Conservation (phyloP, 2,888 invertebrate genomes). For the Dione juno region DNA sequence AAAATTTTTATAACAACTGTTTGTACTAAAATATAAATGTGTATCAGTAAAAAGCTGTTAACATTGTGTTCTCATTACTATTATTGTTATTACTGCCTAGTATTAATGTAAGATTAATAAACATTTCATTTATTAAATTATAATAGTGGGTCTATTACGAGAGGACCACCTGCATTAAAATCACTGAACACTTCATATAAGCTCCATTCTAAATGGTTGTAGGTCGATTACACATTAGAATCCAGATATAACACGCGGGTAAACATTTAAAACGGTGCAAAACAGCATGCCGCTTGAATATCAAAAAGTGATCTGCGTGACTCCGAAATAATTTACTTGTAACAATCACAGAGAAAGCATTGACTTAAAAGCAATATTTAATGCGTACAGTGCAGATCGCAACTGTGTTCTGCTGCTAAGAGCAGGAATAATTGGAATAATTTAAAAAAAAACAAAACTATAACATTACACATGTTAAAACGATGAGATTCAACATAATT, state of each 20-base stretch:
- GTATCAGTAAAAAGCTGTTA: constrained; percentile 79
- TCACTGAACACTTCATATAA: constrained; percentile 55
- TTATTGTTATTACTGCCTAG: constrained; percentile 67
- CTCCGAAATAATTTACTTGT: constrained; percentile 66
- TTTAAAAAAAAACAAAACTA: constrained; percentile 61
- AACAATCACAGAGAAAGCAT: constrained; percentile 72
- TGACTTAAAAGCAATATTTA: constrained; percentile 63
- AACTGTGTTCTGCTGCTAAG: constrained; percentile 59
- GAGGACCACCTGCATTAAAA: constrained; percentile 46
- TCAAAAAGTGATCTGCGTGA: constrained; percentile 60
- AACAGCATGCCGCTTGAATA: constrained; percentile 53
- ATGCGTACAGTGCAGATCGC: constrained; percentile 55
- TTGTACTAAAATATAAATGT: constrained; percentile 83
- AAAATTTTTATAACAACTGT: constrained; percentile 80
- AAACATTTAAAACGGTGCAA: constrained; percentile 36
- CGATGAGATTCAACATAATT: constrained; percentile 75
- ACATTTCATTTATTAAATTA: constrained; percentile 50
- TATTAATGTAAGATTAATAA: constrained; percentile 71
- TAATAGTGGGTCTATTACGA: constrained; percentile 37
- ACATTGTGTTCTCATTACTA: constrained; percentile 68
- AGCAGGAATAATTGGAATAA: constrained; percentile 57
- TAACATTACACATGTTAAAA: constrained; percentile 52
- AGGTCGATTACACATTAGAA: constrained; percentile 44
- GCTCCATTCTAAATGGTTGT: constrained; percentile 58
- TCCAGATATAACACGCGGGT: constrained; percentile 29